Evolutionary conservation across 2,113 vertebrate species (phyloP), one percentile per base, ranked within the genome.

Genomic region (Sturnira hondurensis): DNA sequence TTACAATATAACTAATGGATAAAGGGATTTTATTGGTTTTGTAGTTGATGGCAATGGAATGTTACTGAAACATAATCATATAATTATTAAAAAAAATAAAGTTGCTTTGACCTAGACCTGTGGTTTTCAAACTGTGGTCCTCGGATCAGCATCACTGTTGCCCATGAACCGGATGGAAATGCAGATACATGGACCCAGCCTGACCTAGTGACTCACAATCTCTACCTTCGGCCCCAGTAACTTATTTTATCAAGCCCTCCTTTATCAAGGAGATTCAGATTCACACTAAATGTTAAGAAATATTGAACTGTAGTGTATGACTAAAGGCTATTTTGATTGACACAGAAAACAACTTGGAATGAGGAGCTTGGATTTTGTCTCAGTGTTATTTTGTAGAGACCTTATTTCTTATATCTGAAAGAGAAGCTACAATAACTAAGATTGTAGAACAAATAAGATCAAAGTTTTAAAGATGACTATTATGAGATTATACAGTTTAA

Each of bases 271-370:
- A 65, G 70, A 87, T 87, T 76, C 16, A 7, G 26, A 65, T 74
- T 31, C 52, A 87, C 22, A 31, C 58, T 87, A 65, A 90, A 65
- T 14, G 65, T 76, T 71, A 28, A 96, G 74, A 96, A 92, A 67
- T 67, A 45, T 77, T 36, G 16, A 90, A 73, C 65, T 54, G 26
- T 43, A 38, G 38, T 13, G 63, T 33, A 31, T 73, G 52, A 81
- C 91, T 61, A 56, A 83, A 92, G 38, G 11, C 15, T 31, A 22
- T 84, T 87, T 68, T n/a, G 14, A 88, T 78, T 52, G 63, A n/a
- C 31, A 74, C 43, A 92, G 94, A 81, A 97, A 93, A 92, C 67
- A 94, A 89, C 95, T 95, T 95, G 83, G 28, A 85, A 68, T 70
- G 19, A 88, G 26, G 67, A 56, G 13, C 17, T 45, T 76, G n/a